These are phyloP conservation scores for Pterocles gutturalis DNA, from an alignment of 2,113 vertebrate species.

Conservation along the genomic window DNA sequence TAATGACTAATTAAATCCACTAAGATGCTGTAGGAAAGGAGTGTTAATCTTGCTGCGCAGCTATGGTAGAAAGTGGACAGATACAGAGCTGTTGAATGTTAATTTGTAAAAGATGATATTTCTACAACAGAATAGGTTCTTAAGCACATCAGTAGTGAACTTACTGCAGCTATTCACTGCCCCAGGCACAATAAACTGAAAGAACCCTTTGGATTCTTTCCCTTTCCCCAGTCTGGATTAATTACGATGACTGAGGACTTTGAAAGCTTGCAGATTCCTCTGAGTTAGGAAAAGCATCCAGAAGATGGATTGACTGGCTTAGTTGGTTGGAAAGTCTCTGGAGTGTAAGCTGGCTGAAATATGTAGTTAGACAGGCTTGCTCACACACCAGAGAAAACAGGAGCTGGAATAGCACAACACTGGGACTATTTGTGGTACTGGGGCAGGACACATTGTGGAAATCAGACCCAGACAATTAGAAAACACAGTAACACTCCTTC, in stretches of 20 bases:
- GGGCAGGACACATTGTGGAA: not conserved
- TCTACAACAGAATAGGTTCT: not conserved
- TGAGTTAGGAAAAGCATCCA: not conserved
- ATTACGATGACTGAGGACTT: not conserved
- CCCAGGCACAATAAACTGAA: not conserved
- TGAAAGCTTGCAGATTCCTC: not conserved
- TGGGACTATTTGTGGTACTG: not conserved
- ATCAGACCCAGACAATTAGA: not conserved
- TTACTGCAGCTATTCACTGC: not conserved
- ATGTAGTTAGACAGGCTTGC: not conserved
- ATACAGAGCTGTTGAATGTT: not conserved
- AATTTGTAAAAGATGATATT: not conserved
- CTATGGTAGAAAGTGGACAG: not conserved
- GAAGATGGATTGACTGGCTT: not conserved
- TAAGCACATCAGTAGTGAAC: not conserved
- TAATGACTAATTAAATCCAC: constrained; percentile 49
- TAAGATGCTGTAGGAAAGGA: constrained; percentile 1
- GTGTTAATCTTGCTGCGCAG: not conserved
- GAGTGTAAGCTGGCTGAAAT: not conserved
- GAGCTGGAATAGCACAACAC: not conserved
- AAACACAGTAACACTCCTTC: not conserved
- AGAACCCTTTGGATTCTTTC: constrained; percentile 3
- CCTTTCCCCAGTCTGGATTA: not conserved
- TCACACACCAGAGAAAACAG: not conserved
- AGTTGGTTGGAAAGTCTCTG: not conserved